phyloP scores from a whole-genome alignment of 2,113 vertebrate species.

The Bos indicus region DNA sequence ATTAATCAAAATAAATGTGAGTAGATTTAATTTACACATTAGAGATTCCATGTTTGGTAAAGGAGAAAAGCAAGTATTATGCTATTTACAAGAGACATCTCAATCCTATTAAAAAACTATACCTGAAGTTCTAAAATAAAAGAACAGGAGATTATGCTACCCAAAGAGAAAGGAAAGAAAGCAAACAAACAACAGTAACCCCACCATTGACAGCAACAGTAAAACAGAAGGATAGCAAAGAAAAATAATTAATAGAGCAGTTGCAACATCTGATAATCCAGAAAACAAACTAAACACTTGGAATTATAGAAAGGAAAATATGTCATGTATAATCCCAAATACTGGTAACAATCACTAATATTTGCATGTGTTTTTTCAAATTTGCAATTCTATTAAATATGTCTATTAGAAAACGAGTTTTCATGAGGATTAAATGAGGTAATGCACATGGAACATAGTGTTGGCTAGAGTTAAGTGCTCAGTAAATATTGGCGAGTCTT shows the following conservation, averaged over 20 bases:
- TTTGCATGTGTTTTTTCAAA: background rate
- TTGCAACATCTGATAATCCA: background rate
- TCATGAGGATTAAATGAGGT: background rate
- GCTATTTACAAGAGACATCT: background rate
- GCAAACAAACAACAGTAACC: background rate
- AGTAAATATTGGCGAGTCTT: background rate
- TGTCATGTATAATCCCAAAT: background rate
- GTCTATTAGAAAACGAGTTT: background rate
- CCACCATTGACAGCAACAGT: background rate
- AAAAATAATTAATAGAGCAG: background rate
- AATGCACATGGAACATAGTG: background rate
- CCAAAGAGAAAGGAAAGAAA: background rate
- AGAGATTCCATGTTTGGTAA: background rate
- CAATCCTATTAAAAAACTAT: background rate
- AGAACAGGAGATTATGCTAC: background rate
- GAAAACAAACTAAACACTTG: background rate
- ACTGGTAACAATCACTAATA: background rate
- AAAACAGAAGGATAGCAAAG: background rate
- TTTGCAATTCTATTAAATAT: background rate
- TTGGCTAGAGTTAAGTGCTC: background rate
- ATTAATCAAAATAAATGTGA: background rate
- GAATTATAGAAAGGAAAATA: background rate
- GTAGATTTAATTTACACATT: background rate
- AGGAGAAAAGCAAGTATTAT: background rate
- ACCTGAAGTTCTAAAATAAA: background rate